These are phyloP conservation scores for Parus major DNA, from an alignment of 2,113 vertebrate species.

Conservation along the genomic window DNA sequence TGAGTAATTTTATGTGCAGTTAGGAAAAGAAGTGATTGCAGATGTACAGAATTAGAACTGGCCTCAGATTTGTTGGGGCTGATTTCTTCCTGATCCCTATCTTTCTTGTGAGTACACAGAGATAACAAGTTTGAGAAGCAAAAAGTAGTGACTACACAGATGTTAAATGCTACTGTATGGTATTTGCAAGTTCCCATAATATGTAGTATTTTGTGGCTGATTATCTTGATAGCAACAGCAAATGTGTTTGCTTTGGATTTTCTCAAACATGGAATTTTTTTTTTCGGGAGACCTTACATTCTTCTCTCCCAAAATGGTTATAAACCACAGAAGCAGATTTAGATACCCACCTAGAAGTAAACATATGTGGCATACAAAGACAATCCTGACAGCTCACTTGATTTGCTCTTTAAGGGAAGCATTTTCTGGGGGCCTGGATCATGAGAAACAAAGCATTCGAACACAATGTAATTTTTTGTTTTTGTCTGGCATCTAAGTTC, in stretches of 20 bases:
- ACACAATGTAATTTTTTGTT: not conserved
- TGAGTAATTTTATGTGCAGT: not conserved
- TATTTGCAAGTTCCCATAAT: not conserved
- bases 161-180: not conserved
- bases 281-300: not conserved
- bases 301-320: not conserved
- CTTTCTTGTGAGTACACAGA: not conserved
- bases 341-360: not conserved
- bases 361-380: not conserved
- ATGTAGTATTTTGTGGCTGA: not conserved
- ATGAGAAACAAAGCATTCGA: not conserved
- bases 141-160: fast-evolving
- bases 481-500: not conserved
- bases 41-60: not conserved
- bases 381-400: not conserved
- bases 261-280: not conserved
- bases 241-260: not conserved
- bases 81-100: not conserved
- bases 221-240: not conserved
- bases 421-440: not conserved
- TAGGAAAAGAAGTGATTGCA: not conserved
- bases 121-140: not conserved
- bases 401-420: not conserved
- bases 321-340: not conserved
- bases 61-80: not conserved